Conservation (phyloP, 2,888 invertebrate species). For the Drosophila basisetae region DNA sequence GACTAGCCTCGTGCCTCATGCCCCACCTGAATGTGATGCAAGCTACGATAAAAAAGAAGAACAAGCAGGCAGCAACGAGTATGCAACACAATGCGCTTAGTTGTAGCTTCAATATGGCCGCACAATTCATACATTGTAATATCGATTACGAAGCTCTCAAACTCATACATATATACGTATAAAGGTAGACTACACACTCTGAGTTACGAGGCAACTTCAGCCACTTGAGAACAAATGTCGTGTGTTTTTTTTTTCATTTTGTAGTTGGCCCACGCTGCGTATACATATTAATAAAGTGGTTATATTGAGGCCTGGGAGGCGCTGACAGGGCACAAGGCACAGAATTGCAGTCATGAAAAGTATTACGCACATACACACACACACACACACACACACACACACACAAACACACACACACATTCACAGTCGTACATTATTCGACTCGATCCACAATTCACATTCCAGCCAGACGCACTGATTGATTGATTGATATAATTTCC, state of each 20-base stretch:
- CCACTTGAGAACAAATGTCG: constrained; percentile 59
- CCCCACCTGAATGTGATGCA: constrained; percentile 48
- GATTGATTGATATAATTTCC: constrained; percentile 66
- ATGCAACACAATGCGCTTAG: constrained; percentile 68
- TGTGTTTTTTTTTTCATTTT: constrained; percentile 20
- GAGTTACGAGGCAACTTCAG: constrained; percentile 30
- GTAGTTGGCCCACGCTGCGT: constrained; percentile 50
- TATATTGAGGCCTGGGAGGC: not conserved
- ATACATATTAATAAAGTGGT: constrained; percentile 62
- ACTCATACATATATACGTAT: constrained; percentile 23
- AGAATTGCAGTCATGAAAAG: constrained; percentile 75
- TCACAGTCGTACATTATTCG: constrained; percentile 21
- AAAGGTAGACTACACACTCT: not conserved
- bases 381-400: constrained; percentile 42
- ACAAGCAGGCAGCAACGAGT: constrained; percentile 30
- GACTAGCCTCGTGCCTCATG: not conserved
- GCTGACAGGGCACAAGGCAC: constrained; percentile 16
- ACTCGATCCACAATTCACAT: constrained; percentile 36
- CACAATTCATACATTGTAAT: constrained; percentile 75
- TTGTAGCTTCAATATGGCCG: constrained; percentile 60
- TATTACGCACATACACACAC: constrained; percentile 50
- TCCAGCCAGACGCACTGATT: constrained; percentile 58
- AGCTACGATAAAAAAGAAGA: constrained; percentile 51
- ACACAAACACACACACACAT: constrained; percentile 33
- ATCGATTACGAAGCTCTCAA: constrained; percentile 74